A percentile compares a stretch with the other conserved stretches of the same genome.
These are phyloP conservation scores for Diorhabda sublineata DNA, from an alignment of 1,140 invertebrate species.

Conservation along the genomic window DNA sequence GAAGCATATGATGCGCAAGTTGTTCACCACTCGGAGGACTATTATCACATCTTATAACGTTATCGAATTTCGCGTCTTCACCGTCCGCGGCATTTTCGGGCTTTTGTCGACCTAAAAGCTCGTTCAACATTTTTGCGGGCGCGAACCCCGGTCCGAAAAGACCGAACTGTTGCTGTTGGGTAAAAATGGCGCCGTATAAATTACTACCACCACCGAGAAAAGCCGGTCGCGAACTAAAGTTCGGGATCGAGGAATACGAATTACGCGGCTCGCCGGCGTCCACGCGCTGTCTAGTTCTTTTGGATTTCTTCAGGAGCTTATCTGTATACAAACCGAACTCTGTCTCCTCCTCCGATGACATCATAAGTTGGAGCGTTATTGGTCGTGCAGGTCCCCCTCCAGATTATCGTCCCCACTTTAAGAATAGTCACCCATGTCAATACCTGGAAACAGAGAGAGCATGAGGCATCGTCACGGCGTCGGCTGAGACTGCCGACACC, in stretches of 20 bases:
- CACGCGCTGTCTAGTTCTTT: slow-evolving; percentile 88
- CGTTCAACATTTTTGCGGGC: slow-evolving; percentile 80
- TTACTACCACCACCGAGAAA: slow-evolving; percentile 70
- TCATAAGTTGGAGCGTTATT: slow-evolving; percentile 76
- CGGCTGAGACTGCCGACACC: slow-evolving; percentile 28
- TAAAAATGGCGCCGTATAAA: slow-evolving; percentile 77
- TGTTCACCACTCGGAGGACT: slow-evolving; percentile 57
- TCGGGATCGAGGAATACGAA: slow-evolving; percentile 84
- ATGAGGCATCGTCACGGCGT: slow-evolving; percentile 29
- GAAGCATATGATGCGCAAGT: slow-evolving; percentile 74
- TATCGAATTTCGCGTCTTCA: slow-evolving; percentile 45
- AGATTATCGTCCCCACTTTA: slow-evolving; percentile 47
- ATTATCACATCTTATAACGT: slow-evolving; percentile 43
- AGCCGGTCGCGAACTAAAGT: slow-evolving; percentile 77
- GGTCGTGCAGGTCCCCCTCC: slow-evolving; percentile 52
- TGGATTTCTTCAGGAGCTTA: slow-evolving; percentile 83
- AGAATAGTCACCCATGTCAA: slow-evolving; percentile 50
- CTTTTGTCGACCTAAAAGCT: slow-evolving; percentile 69
- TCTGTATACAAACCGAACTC: slow-evolving; percentile 82
- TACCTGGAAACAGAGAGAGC: slow-evolving; percentile 43
- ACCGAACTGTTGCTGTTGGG: slow-evolving; percentile 69
- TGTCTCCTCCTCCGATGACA: slow-evolving; percentile 92
- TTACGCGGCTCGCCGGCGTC: slow-evolving; percentile 91
- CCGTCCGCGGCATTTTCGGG: slow-evolving; percentile 44
- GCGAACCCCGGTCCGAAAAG: slow-evolving; percentile 73